Conservation (phyloP, 2,797 vertebrate species). For the Mormyrops boulengeri region DNA sequence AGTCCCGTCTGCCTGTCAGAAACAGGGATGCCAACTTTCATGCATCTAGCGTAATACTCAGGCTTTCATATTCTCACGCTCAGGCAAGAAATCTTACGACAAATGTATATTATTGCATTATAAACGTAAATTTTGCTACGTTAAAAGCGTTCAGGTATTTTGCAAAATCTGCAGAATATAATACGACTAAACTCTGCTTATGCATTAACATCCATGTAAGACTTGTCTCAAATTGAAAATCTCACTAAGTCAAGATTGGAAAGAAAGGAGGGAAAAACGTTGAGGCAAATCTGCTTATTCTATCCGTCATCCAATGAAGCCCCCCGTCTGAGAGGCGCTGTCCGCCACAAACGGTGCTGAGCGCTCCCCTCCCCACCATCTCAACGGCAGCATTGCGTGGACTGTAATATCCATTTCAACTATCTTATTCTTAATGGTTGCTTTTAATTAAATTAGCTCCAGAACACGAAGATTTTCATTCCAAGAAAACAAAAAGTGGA, state of each 20-base stretch:
- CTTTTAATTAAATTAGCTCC: neutral
- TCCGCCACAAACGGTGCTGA: conserved; percentile 44
- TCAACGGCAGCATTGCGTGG: neutral
- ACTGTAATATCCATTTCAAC: neutral
- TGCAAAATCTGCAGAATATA: neutral
- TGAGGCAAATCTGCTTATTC: conserved; percentile 51
- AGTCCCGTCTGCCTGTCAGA: neutral
- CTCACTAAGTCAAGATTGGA: neutral
- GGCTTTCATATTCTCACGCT: neutral
- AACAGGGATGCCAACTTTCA: neutral
- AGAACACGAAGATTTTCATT: neutral
- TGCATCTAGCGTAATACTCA: neutral
- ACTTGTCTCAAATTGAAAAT: neutral
- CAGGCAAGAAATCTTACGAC: neutral
- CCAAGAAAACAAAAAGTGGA: neutral
- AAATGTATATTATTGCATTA: neutral
- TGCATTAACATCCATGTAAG: no score
- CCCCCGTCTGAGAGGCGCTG: conserved; percentile 47
- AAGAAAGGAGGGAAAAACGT: conserved; percentile 37
- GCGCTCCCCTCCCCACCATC: neutral
- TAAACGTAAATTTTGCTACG: neutral
- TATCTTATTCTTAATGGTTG: neutral
- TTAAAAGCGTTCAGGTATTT: neutral
- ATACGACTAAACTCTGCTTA: neutral
- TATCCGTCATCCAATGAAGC: conserved; percentile 19